phyloP scores from a whole-genome alignment of 2,113 vertebrate genomes.

The Fukomys damarensis region DNA sequence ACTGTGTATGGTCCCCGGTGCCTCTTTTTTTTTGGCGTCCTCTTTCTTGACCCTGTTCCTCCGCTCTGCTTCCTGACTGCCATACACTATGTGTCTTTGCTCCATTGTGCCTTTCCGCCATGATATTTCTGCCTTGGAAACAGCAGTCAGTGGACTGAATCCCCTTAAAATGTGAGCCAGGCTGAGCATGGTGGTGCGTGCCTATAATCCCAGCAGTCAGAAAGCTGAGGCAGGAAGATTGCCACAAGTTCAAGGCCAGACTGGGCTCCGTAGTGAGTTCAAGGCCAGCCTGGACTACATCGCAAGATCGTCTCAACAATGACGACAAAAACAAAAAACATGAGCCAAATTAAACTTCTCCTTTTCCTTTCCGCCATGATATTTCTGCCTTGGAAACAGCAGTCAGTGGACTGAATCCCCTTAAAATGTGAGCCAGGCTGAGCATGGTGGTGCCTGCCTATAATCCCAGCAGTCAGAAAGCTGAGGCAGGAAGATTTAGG shows the following conservation, averaged over 20 bases:
- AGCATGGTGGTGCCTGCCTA: background rate
- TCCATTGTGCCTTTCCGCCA: background rate
- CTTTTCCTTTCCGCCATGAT: background rate
- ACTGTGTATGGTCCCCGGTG: background rate
- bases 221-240: background rate
- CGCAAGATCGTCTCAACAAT: background rate
- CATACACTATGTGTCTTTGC: background rate
- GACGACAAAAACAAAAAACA: background rate
- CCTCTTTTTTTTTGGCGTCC: background rate
- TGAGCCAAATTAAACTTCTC: background rate
- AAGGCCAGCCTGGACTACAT: background rate
- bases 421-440: background rate
- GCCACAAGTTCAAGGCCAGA: background rate
- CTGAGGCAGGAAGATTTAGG: background rate
- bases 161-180: background rate
- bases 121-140: background rate
- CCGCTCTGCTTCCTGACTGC: background rate
- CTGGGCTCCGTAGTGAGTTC: no score
- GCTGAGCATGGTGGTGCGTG: no score
- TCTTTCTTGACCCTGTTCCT: background rate
- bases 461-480: background rate
- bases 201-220: background rate
- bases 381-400: background rate
- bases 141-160: background rate
- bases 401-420: background rate